These are phyloP conservation scores for Microcaecilia unicolor DNA, from an alignment of 2,797 vertebrate genomes.

Conservation along the genomic window DNA sequence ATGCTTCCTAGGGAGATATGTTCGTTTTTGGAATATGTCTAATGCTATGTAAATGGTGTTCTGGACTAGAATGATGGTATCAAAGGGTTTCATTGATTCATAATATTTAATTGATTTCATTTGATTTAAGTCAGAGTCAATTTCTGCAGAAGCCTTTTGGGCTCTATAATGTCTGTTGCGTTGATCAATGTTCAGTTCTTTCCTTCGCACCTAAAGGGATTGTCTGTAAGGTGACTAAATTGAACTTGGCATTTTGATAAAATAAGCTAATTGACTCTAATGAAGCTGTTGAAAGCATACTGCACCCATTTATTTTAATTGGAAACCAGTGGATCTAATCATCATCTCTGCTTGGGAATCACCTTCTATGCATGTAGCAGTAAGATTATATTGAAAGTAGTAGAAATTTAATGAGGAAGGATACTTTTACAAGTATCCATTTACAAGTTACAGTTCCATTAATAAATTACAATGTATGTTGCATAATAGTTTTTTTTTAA, in stretches of 20 bases:
- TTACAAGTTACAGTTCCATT: too few species aligned
- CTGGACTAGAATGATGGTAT: too few species aligned
- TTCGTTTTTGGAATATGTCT: too few species aligned
- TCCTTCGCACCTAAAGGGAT: neutral
- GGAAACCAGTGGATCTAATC: neutral
- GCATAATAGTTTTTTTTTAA: neutral
- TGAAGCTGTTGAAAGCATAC: neutral
- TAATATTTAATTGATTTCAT: neutral
- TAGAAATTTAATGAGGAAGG: neutral
- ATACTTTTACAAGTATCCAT: too few species aligned
- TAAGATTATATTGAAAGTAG: neutral
- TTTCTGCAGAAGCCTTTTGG: neutral
- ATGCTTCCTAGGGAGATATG: too few species aligned
- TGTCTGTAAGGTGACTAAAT: neutral
- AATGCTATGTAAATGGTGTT: too few species aligned
- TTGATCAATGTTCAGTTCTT: neutral
- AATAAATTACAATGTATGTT: too few species aligned
- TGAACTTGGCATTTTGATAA: neutral
- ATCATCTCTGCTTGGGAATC: neutral
- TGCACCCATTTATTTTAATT: neutral
- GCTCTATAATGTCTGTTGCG: neutral
- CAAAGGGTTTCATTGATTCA: neutral
- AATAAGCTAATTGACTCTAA: neutral
- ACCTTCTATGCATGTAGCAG: neutral
- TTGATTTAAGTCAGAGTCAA: neutral